Evolutionary conservation across 2,113 vertebrate genomes (phyloP), one percentile per base, ranked within the genome.

Genomic region (Pedetes capensis): DNA sequence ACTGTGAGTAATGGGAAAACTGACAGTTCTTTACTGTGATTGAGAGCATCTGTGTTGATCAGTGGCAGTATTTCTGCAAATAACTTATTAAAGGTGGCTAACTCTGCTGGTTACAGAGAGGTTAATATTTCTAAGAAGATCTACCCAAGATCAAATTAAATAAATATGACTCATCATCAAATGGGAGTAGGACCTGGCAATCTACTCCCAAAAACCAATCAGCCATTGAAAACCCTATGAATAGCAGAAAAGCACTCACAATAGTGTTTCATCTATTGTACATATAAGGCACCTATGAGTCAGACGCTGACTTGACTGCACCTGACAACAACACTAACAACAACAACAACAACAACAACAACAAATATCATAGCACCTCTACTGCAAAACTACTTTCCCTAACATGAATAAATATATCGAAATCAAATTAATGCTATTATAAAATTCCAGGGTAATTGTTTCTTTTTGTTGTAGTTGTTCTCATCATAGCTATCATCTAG

Each of bases 91-190:
- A 90, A 91, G 29, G 57, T 79, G 55, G 82, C 68, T 61, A 57
- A 37, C 3, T 87, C 29, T 74, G 12, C 51, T 89, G 44, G 23
- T 63, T 85, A 82, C 37, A 49, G 29, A 47, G 29, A 96, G 47
- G 17, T 66, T 78, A 72, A 53, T 64, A 22, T 59, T 82, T 59
- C 68, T 57, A 29, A 82, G 63, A 83, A 94, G 72, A 89, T 4
- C 44, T 12, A 75, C 2, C 37, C 69, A 63, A 74, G 61, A 23
- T 63, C 61, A 86, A 75, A 88, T 94, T 85, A 86, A 94, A 89
- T 91, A 92, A 94, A 80, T 44, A n/a, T 66, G 34, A 80, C 16
- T 57, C 44, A 61, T 37, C 79, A 91, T 83, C 47, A 87, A 83
- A n/a, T n/a, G n/a, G n/a, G n/a, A n/a, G n/a, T n/a, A n/a, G n/a